Evolutionary conservation across 2,113 vertebrate species (phyloP), one percentile per base, ranked within the genome.

Genomic region (Channa maculata): DNA sequence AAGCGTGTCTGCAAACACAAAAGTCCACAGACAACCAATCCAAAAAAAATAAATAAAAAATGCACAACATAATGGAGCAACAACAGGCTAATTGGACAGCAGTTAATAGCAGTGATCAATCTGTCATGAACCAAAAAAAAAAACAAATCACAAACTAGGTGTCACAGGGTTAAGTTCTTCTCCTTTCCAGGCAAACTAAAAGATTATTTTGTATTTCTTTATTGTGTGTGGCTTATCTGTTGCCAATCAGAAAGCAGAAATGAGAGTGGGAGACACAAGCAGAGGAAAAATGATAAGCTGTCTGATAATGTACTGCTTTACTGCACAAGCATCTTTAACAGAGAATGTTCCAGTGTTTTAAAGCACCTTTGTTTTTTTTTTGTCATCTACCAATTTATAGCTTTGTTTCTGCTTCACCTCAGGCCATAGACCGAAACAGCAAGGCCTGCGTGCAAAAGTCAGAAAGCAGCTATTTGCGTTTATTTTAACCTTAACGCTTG

Each of bases 311-410:
- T 58, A 44, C 51, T 33, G n/a, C 7, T 49, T 62, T 61, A 50
- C 49, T 43, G 55, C 54, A 43, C 41, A 7, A 55, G 24, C 39
- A 14, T 33, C 54, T 54, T 66, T 60, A 4, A 61, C 15, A 6
- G 45, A 57, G 46, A 75, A 13, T 36, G 12, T 0, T 11, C 6
- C 51, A 63, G 50, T 45, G 36, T 49, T 75, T 67, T 50, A 44
- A 60, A 45, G 44, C 15, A 37, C 24, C 71, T 61, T 8, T 24
- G 57, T 44, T 63, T 24, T 72, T 75, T 73, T 33, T 45, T 24
- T 64, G 53, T 60, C 70, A 61, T 50, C 24, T 61, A 66, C 65
- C 33, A 34, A 41, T 77, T 46, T 52, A 52, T 33, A 67, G 63
- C 45, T 55, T 55, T 41, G 41, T 65, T 66, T 73, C 66, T 53